phyloP scores from a whole-genome alignment of 2,888 invertebrate genomes.

The Muscina levida region DNA sequence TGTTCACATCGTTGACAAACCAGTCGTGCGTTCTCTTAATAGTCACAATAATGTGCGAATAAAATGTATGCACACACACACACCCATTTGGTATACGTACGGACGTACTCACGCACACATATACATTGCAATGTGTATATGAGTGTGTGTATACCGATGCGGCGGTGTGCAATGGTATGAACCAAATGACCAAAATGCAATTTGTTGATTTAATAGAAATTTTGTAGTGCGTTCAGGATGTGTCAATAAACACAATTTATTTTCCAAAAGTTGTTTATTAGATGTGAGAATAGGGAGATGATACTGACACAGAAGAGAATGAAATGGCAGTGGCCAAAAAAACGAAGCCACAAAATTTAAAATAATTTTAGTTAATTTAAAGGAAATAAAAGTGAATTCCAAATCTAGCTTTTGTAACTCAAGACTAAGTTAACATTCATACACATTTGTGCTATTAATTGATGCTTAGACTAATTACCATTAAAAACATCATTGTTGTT shows the following conservation, averaged over 20 bases:
- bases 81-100: background rate
- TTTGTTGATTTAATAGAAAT: conserved; percentile 49
- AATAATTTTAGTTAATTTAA: too few relatives aligned
- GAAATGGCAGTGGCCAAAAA: too few relatives aligned
- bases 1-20: conserved; percentile 36
- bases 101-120: too few relatives aligned
- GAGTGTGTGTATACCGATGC: background rate
- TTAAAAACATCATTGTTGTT: too few relatives aligned
- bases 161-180: background rate
- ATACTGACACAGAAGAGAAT: too few relatives aligned
- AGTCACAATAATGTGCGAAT: conserved; percentile 53
- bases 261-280: conserved; percentile 26
- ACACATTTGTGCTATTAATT: too few relatives aligned
- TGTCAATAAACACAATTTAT: conserved; percentile 58
- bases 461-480: too few relatives aligned
- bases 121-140: background rate
- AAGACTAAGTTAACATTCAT: too few relatives aligned
- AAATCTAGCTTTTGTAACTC: too few relatives aligned
- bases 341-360: too few relatives aligned
- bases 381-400: too few relatives aligned
- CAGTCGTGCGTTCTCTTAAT: conserved; percentile 56
- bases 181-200: conserved; percentile 17
- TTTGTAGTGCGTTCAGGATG: conserved; percentile 24
- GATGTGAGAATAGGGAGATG: background rate
- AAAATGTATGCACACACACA: background rate